Evolutionary conservation across 2,797 vertebrate genomes (phyloP).

Genomic region (Schizopygopsis pylzovi): DNA sequence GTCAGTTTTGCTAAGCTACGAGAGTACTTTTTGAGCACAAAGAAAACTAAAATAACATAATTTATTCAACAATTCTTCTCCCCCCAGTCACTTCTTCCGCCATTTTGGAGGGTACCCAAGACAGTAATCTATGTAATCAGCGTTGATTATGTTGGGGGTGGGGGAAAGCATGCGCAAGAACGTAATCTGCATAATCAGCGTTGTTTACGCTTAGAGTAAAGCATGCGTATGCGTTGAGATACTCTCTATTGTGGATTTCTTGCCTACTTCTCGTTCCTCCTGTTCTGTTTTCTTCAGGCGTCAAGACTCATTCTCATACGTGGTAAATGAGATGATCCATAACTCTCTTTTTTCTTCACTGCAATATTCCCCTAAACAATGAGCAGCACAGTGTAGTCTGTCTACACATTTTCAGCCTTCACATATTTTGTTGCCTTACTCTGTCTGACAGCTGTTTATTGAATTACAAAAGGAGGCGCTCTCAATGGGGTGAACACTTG

Average conservation of each 20-base stretch:
- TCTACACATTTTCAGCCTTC: slow-evolving; percentile 38
- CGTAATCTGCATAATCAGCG: too few relatives aligned
- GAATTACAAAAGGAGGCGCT: slow-evolving; percentile 46
- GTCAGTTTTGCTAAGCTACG: background rate
- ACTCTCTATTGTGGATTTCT: background rate
- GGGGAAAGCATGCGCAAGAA: too few relatives aligned
- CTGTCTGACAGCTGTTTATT: slow-evolving; percentile 52
- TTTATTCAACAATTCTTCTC: too few relatives aligned
- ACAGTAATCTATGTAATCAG: too few relatives aligned
- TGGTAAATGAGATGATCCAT: slow-evolving; percentile 30
- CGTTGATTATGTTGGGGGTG: too few relatives aligned
- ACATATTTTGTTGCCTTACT: slow-evolving; percentile 30
- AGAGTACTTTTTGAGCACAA: too few relatives aligned
- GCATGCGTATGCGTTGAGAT: too few relatives aligned
- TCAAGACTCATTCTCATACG: background rate
- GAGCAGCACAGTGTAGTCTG: slow-evolving; percentile 11
- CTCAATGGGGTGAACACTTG: slow-evolving; percentile 26
- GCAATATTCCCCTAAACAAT: slow-evolving; percentile 38
- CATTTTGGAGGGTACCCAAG: too few relatives aligned
- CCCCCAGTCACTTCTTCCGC: too few relatives aligned
- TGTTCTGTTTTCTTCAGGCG: background rate
- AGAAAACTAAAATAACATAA: too few relatives aligned
- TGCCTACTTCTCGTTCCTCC: background rate
- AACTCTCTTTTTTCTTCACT: slow-evolving; percentile 12
- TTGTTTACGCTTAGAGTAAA: too few relatives aligned